phyloP scores from a whole-genome alignment of 2,113 vertebrate genomes.

The Petroica traversi region DNA sequence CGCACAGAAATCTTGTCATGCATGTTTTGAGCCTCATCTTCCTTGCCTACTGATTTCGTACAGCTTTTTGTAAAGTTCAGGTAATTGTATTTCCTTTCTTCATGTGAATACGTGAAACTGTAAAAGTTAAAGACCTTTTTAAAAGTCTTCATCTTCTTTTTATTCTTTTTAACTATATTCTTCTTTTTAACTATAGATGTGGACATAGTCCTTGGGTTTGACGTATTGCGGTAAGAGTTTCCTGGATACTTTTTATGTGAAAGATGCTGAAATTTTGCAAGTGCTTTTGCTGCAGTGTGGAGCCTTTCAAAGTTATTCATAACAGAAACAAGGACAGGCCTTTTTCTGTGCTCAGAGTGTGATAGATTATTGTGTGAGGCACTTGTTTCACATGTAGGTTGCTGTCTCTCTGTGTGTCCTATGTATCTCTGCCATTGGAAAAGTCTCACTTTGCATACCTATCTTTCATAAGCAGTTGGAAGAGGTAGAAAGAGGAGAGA shows the following conservation, averaged over 20 bases:
- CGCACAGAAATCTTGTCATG: background rate
- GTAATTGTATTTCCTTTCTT: background rate
- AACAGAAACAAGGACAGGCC: background rate
- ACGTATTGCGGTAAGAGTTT: background rate
- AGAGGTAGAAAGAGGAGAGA: background rate
- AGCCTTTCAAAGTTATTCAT: background rate
- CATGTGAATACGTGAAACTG: background rate
- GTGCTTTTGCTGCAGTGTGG: background rate
- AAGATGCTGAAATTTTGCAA: background rate
- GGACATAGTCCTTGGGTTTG: accelerated
- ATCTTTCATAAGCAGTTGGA: background rate
- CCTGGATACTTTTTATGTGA: background rate
- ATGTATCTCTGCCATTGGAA: background rate
- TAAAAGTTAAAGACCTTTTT: background rate
- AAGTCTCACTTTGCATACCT: background rate
- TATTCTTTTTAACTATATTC: background rate
- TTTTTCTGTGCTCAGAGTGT: background rate
- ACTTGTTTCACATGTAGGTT: background rate
- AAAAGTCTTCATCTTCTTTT: background rate
- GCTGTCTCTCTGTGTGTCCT: background rate
- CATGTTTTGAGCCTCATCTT: background rate
- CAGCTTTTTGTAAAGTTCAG: background rate
- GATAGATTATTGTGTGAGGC: background rate
- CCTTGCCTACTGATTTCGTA: background rate
- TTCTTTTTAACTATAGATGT: background rate